phyloP scores from a whole-genome alignment of 2,797 vertebrate species.

The Coranthus polyacanthus region DNA sequence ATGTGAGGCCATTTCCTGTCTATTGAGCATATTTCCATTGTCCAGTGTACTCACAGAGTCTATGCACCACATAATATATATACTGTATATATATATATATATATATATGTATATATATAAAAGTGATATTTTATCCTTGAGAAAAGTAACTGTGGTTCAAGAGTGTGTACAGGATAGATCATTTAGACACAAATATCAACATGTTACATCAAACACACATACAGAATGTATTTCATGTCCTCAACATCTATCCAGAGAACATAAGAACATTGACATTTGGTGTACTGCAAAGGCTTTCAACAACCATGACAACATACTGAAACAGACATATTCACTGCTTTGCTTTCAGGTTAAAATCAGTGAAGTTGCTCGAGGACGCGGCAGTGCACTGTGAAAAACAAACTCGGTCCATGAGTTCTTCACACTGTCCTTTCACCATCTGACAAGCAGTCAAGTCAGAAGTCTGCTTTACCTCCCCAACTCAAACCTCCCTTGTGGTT shows the following conservation, averaged over 20 bases:
- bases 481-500: slow-evolving; percentile 60
- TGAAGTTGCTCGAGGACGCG: slow-evolving; percentile 51
- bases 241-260: slow-evolving; percentile 44
- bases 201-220: slow-evolving; percentile 56
- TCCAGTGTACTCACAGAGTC: slow-evolving; percentile 83
- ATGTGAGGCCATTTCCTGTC: slow-evolving; percentile 33
- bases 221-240: slow-evolving; percentile 30
- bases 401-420: slow-evolving; percentile 58
- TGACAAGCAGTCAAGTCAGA: slow-evolving; percentile 59
- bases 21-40: slow-evolving; percentile 58
- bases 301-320: slow-evolving; percentile 46
- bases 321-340: slow-evolving; percentile 48
- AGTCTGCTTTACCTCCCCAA: slow-evolving; percentile 46
- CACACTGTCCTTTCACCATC: slow-evolving; percentile 65
- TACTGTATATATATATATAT: neutral
- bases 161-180: slow-evolving; percentile 57
- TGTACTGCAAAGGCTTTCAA: slow-evolving; percentile 45
- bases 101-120: slow-evolving; percentile 2
- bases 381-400: slow-evolving; percentile 65
- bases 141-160: slow-evolving; percentile 48
- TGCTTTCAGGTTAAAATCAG: slow-evolving; percentile 54
- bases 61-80: slow-evolving; percentile 70
- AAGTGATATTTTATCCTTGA: slow-evolving; percentile 60
- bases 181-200: slow-evolving; percentile 51
- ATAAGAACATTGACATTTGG: slow-evolving; percentile 46